Evolutionary conservation across 2,797 vertebrate genomes (phyloP).

Genomic region (Betta splendens): DNA sequence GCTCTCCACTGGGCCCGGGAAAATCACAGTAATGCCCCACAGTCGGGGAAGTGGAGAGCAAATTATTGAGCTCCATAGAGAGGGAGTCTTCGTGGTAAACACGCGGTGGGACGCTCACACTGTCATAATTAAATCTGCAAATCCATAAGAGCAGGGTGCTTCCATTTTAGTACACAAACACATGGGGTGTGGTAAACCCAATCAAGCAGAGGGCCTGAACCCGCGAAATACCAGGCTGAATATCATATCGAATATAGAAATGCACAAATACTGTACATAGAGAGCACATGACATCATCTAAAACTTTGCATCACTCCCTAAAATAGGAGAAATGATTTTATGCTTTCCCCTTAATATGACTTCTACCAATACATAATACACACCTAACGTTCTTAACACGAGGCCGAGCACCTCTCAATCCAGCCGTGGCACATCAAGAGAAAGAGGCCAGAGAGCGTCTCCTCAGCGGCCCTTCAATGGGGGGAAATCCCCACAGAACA

Average conservation of each 20-base stretch:
- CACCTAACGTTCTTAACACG: slow-evolving; percentile 51
- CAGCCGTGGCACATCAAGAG: slow-evolving; percentile 66
- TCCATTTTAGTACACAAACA: slow-evolving; percentile 58
- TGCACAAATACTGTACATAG: background rate
- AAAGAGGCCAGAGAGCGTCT: slow-evolving; percentile 66
- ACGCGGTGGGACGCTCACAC: slow-evolving; percentile 70
- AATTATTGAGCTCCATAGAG: slow-evolving; percentile 80
- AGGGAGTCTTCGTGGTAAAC: slow-evolving; percentile 78
- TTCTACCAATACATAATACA: background rate
- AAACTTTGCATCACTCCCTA: background rate
- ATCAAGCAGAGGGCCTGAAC: slow-evolving; percentile 3
- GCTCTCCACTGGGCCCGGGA: slow-evolving; percentile 75
- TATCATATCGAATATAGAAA: too few relatives aligned
- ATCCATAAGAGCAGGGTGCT: slow-evolving; percentile 68
- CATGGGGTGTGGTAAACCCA: slow-evolving; percentile 44
- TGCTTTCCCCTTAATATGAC: too few relatives aligned
- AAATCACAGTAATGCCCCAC: slow-evolving; percentile 77
- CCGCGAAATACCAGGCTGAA: too few relatives aligned
- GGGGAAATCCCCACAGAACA: slow-evolving; percentile 78
- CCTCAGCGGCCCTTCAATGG: slow-evolving; percentile 67
- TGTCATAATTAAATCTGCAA: slow-evolving; percentile 82
- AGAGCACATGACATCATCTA: background rate
- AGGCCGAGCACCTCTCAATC: slow-evolving; percentile 69
- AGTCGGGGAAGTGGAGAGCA: slow-evolving; percentile 76
- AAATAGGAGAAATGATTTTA: too few relatives aligned